Evolutionary conservation across 2,888 invertebrate species (phyloP).

Genomic region (Cactoblastis cactorum): DNA sequence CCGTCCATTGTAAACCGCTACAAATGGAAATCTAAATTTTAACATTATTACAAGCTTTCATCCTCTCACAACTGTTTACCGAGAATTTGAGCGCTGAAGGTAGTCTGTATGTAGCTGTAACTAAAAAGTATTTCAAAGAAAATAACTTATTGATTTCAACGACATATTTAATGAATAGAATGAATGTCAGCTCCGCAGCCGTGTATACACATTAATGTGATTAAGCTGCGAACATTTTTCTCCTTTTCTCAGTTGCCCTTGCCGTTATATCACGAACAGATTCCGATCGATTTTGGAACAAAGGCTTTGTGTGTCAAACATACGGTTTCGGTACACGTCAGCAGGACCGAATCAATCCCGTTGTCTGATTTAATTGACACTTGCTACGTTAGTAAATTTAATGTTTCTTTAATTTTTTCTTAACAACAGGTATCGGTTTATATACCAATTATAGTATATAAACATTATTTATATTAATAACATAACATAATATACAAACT

Average conservation of each 20-base stretch:
- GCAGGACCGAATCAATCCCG: background rate
- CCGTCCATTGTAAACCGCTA: background rate
- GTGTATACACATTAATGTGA: constrained; percentile 9
- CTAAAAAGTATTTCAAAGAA: background rate
- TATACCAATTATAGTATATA: too few species aligned
- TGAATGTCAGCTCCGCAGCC: constrained; percentile 1
- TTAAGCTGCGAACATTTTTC: constrained; percentile 11
- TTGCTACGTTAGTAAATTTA: background rate
- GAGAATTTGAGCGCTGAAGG: background rate
- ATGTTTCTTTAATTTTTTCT: background rate
- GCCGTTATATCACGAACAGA: background rate
- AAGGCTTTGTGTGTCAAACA: constrained; percentile 4
- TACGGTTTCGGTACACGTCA: background rate
- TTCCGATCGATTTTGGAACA: constrained; percentile 2
- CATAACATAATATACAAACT: too few species aligned
- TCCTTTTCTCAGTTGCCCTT: constrained; percentile 10
- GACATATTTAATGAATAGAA: constrained; percentile 1
- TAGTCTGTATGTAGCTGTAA: background rate
- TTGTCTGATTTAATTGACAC: background rate
- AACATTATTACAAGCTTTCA: background rate
- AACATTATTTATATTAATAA: too few species aligned
- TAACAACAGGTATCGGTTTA: too few species aligned
- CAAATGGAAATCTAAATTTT: background rate
- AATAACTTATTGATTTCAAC: background rate
- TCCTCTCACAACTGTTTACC: background rate